Percentiles rank a stretch among this genome's conserved stretches.
phyloP scores from a whole-genome alignment of 2,113 vertebrate species.

The Cebus imitator region DNA sequence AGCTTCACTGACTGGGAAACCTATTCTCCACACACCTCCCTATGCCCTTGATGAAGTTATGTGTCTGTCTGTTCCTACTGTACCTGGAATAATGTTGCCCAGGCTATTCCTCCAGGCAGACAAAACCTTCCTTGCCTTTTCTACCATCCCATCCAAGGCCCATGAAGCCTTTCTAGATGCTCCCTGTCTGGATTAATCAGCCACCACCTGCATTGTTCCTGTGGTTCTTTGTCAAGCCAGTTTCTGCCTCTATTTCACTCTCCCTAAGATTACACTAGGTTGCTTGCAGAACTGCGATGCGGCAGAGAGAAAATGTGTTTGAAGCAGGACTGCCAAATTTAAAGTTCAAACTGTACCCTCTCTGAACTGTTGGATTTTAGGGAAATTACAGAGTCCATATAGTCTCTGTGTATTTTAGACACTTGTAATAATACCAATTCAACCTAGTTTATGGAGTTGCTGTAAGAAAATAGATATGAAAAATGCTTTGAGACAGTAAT shows the following conservation, averaged over 20 bases:
- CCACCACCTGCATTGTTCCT: background rate
- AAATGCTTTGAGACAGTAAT: background rate
- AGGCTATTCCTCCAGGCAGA: background rate
- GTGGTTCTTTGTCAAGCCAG: background rate
- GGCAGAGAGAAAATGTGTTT: background rate
- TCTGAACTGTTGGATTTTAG: background rate
- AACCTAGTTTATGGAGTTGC: background rate
- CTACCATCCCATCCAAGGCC: background rate
- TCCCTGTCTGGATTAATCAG: background rate
- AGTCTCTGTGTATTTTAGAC: background rate
- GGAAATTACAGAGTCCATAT: background rate
- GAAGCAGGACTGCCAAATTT: background rate
- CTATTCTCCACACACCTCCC: background rate
- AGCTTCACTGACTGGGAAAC: background rate
- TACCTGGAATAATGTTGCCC: background rate
- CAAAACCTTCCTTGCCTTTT: background rate
- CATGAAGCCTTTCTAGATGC: background rate
- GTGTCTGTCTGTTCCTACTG: rapidly evolving
- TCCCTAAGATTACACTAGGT: too few relatives aligned
- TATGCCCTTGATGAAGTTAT: background rate
- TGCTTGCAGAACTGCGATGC: background rate
- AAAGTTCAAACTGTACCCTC: background rate
- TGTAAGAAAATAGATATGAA: background rate
- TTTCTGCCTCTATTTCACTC: background rate
- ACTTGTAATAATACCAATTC: background rate